Evolutionary conservation across 2,113 vertebrate genomes (phyloP).

Genomic region (Xenopus laevis): DNA sequence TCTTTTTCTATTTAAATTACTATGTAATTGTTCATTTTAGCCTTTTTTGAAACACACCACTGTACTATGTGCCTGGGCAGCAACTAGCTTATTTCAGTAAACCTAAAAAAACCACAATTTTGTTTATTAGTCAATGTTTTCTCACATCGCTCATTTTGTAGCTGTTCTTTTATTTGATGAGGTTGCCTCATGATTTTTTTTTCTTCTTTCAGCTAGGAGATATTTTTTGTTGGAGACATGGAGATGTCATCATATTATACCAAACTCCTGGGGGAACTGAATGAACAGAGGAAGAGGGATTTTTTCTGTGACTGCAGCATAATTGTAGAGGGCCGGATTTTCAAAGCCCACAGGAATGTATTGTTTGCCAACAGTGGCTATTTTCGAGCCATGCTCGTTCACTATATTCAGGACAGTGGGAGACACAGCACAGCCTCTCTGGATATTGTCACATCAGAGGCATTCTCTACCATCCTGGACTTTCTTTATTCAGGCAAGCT

Average conservation of each 20-base stretch:
- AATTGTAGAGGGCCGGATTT: constrained; percentile 91
- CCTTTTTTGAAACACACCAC: no score
- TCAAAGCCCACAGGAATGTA: constrained; percentile 96
- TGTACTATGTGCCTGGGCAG: no score
- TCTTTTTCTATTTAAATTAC: no score
- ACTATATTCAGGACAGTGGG: constrained; percentile 88
- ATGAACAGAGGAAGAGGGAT: constrained; percentile 90
- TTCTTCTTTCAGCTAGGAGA: constrained; percentile 6
- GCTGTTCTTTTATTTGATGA: no score
- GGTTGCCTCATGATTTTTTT: no score
- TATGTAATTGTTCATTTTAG: no score
- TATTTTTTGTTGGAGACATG: constrained; percentile 63
- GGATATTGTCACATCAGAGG: constrained; percentile 94
- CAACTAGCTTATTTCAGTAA: no score
- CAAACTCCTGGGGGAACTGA: constrained; percentile 87
- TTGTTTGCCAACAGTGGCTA: constrained; percentile 94
- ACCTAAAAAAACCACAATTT: no score
- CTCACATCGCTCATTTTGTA: no score
- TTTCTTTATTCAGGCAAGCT: constrained; percentile 93
- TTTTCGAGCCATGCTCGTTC: constrained; percentile 88
- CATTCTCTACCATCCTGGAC: constrained; percentile 90
- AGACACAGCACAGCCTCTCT: constrained; percentile 88
- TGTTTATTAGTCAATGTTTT: no score
- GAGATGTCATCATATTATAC: constrained; percentile 86
- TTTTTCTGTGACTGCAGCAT: constrained; percentile 98